These are phyloP conservation scores for Pangasius krempfi DNA, from an alignment of 2,797 vertebrate genomes.

Conservation along the genomic window DNA sequence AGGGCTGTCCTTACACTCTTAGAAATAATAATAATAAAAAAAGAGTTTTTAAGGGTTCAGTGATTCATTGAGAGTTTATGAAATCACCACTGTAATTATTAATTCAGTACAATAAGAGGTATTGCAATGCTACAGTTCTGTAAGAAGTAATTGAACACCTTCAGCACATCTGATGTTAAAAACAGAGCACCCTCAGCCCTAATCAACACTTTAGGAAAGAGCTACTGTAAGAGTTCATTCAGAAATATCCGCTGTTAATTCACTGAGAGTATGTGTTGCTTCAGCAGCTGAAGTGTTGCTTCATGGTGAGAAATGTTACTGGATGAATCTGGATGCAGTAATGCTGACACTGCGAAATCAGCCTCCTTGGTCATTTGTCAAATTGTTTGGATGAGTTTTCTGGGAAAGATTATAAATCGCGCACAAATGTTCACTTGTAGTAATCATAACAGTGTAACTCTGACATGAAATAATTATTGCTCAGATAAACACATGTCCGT, in stretches of 20 bases:
- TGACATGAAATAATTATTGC: slow-evolving; percentile 24
- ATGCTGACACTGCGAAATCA: background rate
- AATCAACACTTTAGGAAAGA: background rate
- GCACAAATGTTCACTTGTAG: slow-evolving; percentile 25
- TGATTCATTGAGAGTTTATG: background rate
- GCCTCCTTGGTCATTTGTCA: slow-evolving; percentile 7
- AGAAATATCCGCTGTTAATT: background rate
- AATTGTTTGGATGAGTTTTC: slow-evolving; percentile 25
- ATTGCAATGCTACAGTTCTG: background rate
- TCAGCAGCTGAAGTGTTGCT: background rate
- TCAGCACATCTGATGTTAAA: background rate
- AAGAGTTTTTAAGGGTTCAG: background rate
- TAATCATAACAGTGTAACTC: slow-evolving; percentile 18
- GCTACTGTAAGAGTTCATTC: background rate
- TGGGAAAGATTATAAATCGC: slow-evolving; percentile 18
- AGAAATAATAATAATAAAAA: background rate
- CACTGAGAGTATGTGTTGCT: background rate
- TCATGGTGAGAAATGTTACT: background rate
- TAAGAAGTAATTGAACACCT: background rate
- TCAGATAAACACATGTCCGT: slow-evolving; percentile 16
- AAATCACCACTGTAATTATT: background rate
- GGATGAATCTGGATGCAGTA: background rate
- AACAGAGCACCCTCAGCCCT: background rate
- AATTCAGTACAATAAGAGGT: background rate
- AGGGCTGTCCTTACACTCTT: background rate